Base-by-base conservation (phyloP, 2,113 vertebrate genomes). In the Toxotes chatareus region DNA sequence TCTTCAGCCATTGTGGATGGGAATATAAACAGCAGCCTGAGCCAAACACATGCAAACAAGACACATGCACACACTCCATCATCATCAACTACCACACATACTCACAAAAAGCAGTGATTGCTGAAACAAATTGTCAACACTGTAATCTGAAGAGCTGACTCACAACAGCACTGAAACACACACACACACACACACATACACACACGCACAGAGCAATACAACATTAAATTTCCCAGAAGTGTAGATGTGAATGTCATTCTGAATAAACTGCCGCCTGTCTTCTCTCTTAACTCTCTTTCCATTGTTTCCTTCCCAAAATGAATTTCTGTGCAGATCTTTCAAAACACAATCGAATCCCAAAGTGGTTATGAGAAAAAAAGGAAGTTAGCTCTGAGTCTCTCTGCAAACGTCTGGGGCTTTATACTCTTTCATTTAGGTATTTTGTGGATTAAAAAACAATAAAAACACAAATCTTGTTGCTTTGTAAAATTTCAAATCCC, bases 161-260 rank as follows among this genome's bases (percentile, higher is more conserved):
- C 76, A 79, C 11, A 7, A 56, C 49, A n/a, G 49, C 19, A 4
- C 4, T 17, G 16, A 16, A 49, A 49, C 7, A 51, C 49, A 10
- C n/a, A n/a, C 49, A 42, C 53, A 19, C n/a, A 79, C 70, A 69
- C 19, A 71, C 40, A 36, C 23, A 56, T 31, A 40, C 34, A 75
- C 40, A 53, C 42, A 42, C 36, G 36, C 27, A 63, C 47, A 66
- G 23, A 55, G 32, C 51, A 51, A 51, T 21, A 40, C 40, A 38
- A 72, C 19, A 73, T 36, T 46, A 38, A 17, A 55, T 74, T 74
- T 74, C 32, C 57, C 34, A 27, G 60, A 40, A 51, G 32, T 40
- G 46, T 62, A 38, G 44, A 31, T 56, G 21, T 75, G 69, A 71
- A 17, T 4, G 3, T 49, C n/a, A 31, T 3, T 55, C 5, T 40